These are phyloP conservation scores for Galleria mellonella DNA, from an alignment of 1,140 invertebrate genomes.

Conservation along the genomic window DNA sequence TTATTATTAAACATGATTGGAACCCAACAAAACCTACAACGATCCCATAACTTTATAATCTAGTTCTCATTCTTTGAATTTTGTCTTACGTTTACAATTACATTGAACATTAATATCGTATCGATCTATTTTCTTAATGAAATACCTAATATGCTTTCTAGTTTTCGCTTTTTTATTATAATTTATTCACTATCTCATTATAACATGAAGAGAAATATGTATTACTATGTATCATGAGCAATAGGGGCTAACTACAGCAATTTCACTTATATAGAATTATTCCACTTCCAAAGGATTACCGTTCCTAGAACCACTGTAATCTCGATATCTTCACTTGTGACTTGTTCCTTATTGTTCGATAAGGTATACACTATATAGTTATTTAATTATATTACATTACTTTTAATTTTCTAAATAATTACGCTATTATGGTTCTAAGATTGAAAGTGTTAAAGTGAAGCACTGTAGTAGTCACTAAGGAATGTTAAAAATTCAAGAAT, in stretches of 20 bases:
- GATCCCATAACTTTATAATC: constrained; percentile 1
- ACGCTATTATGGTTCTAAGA: too few species aligned
- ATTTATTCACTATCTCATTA: neutral
- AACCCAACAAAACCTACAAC: constrained; percentile 7
- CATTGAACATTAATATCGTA: constrained; percentile 8
- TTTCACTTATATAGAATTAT: neutral
- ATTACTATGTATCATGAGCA: neutral
- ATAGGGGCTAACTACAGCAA: neutral
- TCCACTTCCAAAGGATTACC: too few species aligned
- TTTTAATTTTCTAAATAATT: too few species aligned
- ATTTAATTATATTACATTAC: too few species aligned
- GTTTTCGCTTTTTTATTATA: constrained; percentile 4
- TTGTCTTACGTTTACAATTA: constrained; percentile 5
- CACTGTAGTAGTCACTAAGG: neutral
- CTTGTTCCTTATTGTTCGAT: too few species aligned
- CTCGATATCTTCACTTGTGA: too few species aligned
- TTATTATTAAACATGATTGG: too few species aligned
- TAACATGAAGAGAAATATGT: constrained; percentile 1
- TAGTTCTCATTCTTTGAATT: neutral
- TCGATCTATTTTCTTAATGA: neutral
- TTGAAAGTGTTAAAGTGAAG: too few species aligned
- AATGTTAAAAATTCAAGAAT: neutral
- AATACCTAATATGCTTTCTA: constrained; percentile 5
- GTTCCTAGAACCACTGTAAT: too few species aligned
- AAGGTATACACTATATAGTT: too few species aligned